A percentile compares a stretch with the other conserved stretches of the same genome.
Conservation (phyloP, 2,113 vertebrate genomes). For the Uria aalge region DNA sequence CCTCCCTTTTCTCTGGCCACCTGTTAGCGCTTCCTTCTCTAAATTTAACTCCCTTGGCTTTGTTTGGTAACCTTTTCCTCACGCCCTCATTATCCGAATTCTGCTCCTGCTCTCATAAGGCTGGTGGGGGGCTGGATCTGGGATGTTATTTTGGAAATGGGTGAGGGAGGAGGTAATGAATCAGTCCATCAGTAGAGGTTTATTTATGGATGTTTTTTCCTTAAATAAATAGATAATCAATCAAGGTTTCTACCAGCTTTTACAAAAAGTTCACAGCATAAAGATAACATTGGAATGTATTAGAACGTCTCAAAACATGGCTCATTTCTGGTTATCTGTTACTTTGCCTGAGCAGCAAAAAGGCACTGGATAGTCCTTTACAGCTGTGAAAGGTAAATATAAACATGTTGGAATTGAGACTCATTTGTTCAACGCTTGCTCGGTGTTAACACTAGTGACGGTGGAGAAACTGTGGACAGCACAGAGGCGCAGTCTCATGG, state of each 20-base stretch:
- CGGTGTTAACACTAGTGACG: background rate
- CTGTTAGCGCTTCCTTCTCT: constrained; percentile 51
- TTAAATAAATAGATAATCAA: background rate
- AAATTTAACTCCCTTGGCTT: constrained; percentile 41
- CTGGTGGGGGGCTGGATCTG: background rate
- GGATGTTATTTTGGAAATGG: constrained; percentile 44
- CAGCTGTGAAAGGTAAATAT: background rate
- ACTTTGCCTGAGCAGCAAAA: background rate
- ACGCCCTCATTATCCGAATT: constrained; percentile 56
- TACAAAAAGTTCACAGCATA: background rate
- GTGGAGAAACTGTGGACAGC: background rate
- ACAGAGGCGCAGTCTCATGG: rapidly evolving
- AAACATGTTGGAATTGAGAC: background rate
- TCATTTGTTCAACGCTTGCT: background rate
- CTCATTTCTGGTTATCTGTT: background rate
- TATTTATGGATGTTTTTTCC: constrained; percentile 32
- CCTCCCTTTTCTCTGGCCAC: constrained; percentile 44
- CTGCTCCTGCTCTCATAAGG: constrained; percentile 45
- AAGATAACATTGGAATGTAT: background rate
- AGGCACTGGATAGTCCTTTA: background rate
- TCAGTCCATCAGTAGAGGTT: constrained; percentile 10
- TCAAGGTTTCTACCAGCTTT: constrained; percentile 5
- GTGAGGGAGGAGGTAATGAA: background rate
- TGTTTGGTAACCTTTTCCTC: constrained; percentile 49
- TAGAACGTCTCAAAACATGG: background rate